phyloP scores from a whole-genome alignment of 2,797 vertebrate genomes.

The Lophotriccus pileatus region DNA sequence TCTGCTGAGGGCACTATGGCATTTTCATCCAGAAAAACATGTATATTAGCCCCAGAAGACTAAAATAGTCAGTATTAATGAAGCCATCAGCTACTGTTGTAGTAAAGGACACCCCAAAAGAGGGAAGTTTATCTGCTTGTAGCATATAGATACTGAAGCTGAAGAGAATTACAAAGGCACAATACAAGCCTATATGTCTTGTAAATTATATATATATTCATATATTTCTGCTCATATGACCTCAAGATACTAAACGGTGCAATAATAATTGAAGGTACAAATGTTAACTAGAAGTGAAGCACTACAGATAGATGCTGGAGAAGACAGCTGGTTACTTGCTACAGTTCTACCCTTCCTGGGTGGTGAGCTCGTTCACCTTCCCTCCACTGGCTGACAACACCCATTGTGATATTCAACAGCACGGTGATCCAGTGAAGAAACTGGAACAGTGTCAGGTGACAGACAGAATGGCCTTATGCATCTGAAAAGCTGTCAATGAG shows the following conservation, averaged over 20 bases:
- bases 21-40: not conserved
- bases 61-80: slow-evolving; percentile 5
- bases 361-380: not conserved
- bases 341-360: not conserved
- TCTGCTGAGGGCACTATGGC: slow-evolving; percentile 26
- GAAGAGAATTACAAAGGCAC: slow-evolving; percentile 57
- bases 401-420: not conserved
- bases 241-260: slow-evolving; percentile 15
- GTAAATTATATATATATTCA: slow-evolving; percentile 33
- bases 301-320: slow-evolving; percentile 17
- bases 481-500: not conserved
- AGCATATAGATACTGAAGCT: slow-evolving; percentile 38
- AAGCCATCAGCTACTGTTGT: slow-evolving; percentile 9
- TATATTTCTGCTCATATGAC: slow-evolving; percentile 35
- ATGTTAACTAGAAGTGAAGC: not conserved
- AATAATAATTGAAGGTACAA: not conserved
- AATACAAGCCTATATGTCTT: slow-evolving; percentile 46
- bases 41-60: slow-evolving; percentile 10
- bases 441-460: not conserved
- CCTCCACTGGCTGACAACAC: not conserved
- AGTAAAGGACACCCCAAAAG: slow-evolving; percentile 13
- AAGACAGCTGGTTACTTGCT: slow-evolving; percentile 11
- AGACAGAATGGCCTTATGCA: not conserved
- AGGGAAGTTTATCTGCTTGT: not conserved
- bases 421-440: not conserved